Base-by-base conservation (phyloP, 1,140 invertebrate genomes). In the Drosophila navojoa region DNA sequence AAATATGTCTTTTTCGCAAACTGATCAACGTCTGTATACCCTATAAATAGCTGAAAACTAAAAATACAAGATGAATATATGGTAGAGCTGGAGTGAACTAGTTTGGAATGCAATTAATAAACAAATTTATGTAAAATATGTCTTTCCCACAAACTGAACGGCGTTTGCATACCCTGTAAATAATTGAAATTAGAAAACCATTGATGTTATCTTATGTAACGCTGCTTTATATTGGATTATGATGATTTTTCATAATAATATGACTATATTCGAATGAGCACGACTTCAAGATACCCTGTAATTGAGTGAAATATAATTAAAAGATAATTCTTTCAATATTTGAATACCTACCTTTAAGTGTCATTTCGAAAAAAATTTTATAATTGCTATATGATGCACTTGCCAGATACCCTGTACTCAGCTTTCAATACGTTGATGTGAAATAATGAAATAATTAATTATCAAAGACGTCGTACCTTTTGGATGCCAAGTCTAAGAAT, bases 361-460 rank as follows among this genome's bases (percentile, higher is more conserved):
- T 4, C 25, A 3, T 29, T 29, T 22, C 19, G 19, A 22, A 22
- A 2, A 22, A 22, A 22, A 22, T 22, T 22, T 22, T 1, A 22
- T 22, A 22, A 2, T 1, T 22, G 19, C 19, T 2, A 22, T 2
- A 22, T 22, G 19, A 22, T 22, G 3, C 2, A 1, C 2, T 7
- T 38, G 42, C 5, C 6, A 44, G 15, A 16, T 42, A 42, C 42
- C 42, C 42, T 44, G n/a, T 44, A 16, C 2, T 16, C 16, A 38
- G 35, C 11, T 16, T 45, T 0, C 16, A 45, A 9, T 16, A 16
- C 19, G 3, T 16, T 45, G 5, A 45, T 9, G 5, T 19, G 6
- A n/a, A n/a, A n/a, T n/a, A 86, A 86, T 76, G 53, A 86, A 76
- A 85, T 86, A 85, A 85, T 76, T 77, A 85, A 85, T 85, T 81